Percentiles rank a stretch among this genome's conserved stretches.
Conservation (phyloP, 2,888 invertebrate genomes). For the Euzophera pinguis region DNA sequence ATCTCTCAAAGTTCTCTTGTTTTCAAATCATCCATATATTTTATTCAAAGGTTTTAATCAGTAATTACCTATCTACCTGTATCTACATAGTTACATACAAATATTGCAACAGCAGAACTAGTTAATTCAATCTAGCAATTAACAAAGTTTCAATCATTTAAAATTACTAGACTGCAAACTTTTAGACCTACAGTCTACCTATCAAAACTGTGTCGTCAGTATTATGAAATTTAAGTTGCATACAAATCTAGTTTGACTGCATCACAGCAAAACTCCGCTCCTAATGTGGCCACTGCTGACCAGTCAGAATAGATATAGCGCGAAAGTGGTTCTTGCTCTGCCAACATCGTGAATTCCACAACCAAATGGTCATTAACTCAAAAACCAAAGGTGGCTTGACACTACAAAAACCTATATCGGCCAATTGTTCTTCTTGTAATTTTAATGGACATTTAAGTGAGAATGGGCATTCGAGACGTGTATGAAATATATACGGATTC, state of each 20-base stretch:
- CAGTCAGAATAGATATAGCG: conserved; percentile 41
- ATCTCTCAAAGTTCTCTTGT: too few relatives aligned
- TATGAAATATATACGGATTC: conserved; percentile 1
- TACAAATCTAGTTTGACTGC: conserved; percentile 54
- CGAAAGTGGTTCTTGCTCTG: conserved; percentile 63
- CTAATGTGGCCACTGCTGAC: conserved; percentile 29
- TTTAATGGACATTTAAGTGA: conserved; percentile 9
- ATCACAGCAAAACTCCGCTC: conserved; percentile 30
- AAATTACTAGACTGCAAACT: too few relatives aligned
- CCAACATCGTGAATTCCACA: conserved; percentile 48
- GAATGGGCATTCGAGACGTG: background rate
- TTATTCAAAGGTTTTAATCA: too few relatives aligned
- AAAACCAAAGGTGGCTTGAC: conserved; percentile 44
- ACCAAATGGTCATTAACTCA: conserved; percentile 58
- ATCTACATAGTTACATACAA: too few relatives aligned
- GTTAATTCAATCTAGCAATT: too few relatives aligned
- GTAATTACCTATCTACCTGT: too few relatives aligned
- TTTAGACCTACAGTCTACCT: background rate
- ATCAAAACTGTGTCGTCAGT: conserved; percentile 25
- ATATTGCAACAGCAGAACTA: too few relatives aligned
- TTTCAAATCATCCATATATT: too few relatives aligned
- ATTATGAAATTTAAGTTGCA: conserved; percentile 36
- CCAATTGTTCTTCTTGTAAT: conserved; percentile 7
- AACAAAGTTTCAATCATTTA: too few relatives aligned
- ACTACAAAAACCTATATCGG: conserved; percentile 33